Evolutionary conservation across 2,888 invertebrate species (phyloP), one percentile per base, ranked within the genome.

Genomic region (Branchipolynoe longqiensis): DNA sequence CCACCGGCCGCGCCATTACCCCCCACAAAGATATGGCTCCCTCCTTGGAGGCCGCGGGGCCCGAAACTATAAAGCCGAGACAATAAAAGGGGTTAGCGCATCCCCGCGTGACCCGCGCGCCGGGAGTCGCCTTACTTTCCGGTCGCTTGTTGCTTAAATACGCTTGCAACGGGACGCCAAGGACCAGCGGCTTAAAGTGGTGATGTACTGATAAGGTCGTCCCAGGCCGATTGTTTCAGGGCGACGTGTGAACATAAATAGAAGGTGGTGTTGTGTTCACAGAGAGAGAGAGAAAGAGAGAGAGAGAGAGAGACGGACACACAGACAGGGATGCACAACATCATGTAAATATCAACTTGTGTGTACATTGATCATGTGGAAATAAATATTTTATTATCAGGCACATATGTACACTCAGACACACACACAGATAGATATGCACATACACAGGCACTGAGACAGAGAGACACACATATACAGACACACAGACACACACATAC

Each of bases 31-130:
- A 69, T 69, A 69, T 38, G 69, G 69, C 36, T 14, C 62, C 36
- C 69, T 69, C 69, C 69, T 69, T 69, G 69, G 69, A 69, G 69
- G 69, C 69, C 69, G 12, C 69, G 36, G 69, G 69, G 22, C 69
- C 69, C 69, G 69, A 38, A 69, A 69, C 33, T 69, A 69, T 69
- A 69, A 69, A 69, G 69, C 36, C 36, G 69, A 69, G 69, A 69
- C 69, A 69, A 69, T 69, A 69, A 69, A 69, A 69, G 69, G 69
- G 69, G 69, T 69, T 69, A 69, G 69, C 69, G 69, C 69, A 69
- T 69, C 69, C 14, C 8, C 36, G 38, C 18, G 14, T 69, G 69
- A 69, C 69, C 69, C 69, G 36, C 18, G 69, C 69, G 69, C 69
- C 38, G 69, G 69, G 69, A 69, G 69, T 69, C 69, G 69, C 38